A percentile compares a stretch with the other conserved stretches of the same genome.
phyloP scores from a whole-genome alignment of 2,888 invertebrate species.

The Drosophila emarginata region DNA sequence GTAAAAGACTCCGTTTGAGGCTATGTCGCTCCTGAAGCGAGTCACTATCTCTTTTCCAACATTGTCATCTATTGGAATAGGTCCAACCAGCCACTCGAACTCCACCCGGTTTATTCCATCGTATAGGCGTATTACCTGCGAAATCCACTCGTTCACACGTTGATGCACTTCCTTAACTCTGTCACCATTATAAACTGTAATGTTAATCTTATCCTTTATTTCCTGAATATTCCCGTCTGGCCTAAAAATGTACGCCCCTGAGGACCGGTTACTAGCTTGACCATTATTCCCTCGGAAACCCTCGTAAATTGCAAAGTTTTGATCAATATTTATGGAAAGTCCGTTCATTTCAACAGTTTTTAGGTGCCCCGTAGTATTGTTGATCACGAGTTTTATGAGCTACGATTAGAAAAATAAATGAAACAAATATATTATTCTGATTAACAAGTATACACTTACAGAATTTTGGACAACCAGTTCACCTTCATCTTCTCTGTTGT shows the following conservation, averaged over 20 bases:
- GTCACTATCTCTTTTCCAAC: constrained; percentile 92
- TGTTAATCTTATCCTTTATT: constrained; percentile 62
- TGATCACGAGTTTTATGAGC: not conserved
- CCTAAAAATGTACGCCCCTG: constrained; percentile 96
- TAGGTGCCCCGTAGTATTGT: not conserved
- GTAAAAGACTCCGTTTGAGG: constrained; percentile 88
- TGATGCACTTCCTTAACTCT: constrained; percentile 87
- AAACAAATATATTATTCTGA: not conserved
- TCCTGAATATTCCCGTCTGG: constrained; percentile 83
- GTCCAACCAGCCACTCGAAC: constrained; percentile 90
- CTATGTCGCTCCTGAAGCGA: constrained; percentile 86
- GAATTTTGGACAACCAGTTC: constrained; percentile 66
- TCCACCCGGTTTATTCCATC: constrained; percentile 85
- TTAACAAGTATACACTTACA: constrained; percentile 40
- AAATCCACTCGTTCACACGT: constrained; percentile 87
- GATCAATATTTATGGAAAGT: constrained; percentile 78
- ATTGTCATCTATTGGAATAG: constrained; percentile 86
- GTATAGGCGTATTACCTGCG: constrained; percentile 88
- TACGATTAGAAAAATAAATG: not conserved
- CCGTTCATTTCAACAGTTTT: constrained; percentile 67
- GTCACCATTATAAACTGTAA: constrained; percentile 83
- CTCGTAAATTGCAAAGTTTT: constrained; percentile 89
- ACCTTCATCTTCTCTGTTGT: constrained; percentile 15
- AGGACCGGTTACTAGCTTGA: constrained; percentile 86
- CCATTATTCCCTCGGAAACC: constrained; percentile 87